These are phyloP conservation scores for Rhogogaster chlorosoma DNA, from an alignment of 2,888 invertebrate species.

Conservation along the genomic window DNA sequence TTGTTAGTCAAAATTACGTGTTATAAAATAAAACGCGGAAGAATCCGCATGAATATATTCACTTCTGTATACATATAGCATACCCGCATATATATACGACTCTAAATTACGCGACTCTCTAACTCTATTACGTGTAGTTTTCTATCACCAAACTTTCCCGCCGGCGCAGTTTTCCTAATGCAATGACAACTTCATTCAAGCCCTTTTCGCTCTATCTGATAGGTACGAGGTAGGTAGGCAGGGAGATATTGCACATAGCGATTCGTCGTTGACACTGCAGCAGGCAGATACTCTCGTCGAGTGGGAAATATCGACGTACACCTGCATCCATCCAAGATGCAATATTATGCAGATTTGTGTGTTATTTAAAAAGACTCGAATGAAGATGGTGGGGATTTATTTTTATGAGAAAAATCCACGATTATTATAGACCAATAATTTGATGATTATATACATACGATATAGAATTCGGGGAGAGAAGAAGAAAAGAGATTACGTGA, in stretches of 20 bases:
- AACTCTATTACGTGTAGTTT: neutral
- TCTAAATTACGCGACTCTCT: neutral
- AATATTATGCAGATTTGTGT: neutral
- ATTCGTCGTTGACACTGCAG: neutral
- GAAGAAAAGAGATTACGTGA: neutral
- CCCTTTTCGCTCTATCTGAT: neutral
- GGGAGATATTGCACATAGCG: neutral
- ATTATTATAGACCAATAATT: neutral
- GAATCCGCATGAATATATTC: neutral
- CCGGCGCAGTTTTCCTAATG: neutral
- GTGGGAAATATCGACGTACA: slow-evolving; percentile 14
- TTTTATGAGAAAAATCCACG: neutral
- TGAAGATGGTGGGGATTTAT: neutral
- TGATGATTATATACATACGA: neutral
- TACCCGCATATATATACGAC: neutral
- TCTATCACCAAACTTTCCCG: neutral
- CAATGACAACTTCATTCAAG: neutral
- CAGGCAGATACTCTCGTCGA: slow-evolving; percentile 6
- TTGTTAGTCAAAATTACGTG: neutral
- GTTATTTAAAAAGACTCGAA: neutral
- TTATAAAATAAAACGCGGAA: slow-evolving; percentile 22
- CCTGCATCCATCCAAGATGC: neutral
- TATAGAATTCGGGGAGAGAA: neutral
- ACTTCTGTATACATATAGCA: neutral
- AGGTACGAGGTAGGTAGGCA: neutral